A percentile compares a stretch with the other conserved stretches of the same genome.
phyloP scores from a whole-genome alignment of 1,140 invertebrate genomes.

The Diorhabda elongata region DNA sequence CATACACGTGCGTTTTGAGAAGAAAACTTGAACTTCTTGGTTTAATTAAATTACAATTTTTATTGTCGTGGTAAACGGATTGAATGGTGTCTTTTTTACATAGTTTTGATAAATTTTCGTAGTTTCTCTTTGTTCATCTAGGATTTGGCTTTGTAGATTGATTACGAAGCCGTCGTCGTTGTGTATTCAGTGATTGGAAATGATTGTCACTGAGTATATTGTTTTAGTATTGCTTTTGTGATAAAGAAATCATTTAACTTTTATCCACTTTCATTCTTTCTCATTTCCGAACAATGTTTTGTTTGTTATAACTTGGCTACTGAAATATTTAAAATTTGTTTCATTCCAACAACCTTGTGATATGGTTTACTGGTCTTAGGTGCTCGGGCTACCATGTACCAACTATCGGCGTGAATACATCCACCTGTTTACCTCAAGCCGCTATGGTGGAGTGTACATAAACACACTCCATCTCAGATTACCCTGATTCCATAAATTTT shows the following conservation, averaged over 20 bases:
- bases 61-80: not conserved
- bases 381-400: not conserved
- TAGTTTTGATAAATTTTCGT: not conserved
- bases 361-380: not conserved
- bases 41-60: no score
- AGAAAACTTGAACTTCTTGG: no score
- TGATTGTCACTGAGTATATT: no score
- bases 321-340: not conserved
- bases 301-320: not conserved
- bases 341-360: not conserved
- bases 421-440: not conserved
- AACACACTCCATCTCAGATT: constrained; percentile 9
- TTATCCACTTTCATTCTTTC: not conserved
- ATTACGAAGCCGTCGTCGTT: not conserved
- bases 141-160: not conserved
- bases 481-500: constrained; percentile 7
- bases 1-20: no score
- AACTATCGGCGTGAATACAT: not conserved
- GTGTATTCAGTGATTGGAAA: not conserved
- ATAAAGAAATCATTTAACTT: no score
- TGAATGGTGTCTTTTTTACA: not conserved
- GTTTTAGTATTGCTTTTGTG: no score
- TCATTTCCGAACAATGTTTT: not conserved
- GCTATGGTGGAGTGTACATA: constrained; percentile 4
- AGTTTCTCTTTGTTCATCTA: not conserved